Base-by-base conservation (phyloP, 2,888 invertebrate species). In the Mesodorylaimus sp. region DNA sequence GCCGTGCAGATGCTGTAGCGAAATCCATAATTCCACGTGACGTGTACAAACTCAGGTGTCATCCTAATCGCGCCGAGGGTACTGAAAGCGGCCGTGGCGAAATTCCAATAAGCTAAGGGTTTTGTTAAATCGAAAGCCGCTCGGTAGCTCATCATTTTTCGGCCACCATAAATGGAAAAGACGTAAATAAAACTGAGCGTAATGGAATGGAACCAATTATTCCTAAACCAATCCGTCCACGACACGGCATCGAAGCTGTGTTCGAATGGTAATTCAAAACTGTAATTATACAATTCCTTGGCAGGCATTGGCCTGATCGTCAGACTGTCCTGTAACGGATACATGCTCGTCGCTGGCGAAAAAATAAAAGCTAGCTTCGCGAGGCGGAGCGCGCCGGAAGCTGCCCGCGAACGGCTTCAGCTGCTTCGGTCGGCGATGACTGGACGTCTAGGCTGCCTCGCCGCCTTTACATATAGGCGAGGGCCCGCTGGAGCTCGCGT, bases 261-360 rank as follows among this genome's bases (percentile, higher is more conserved):
- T 73, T 95, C 95, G 66, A 93, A 91, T 64, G 85, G 82, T 73
- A 93, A 88, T 66, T 88, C 78, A 70, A 86, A 85, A 42, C 87
- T 84, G 71, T 89, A 88, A 71, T 89, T 89, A 38, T 54, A n/a
- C n/a, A n/a, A n/a, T n/a, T n/a, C n/a, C n/a, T n/a, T n/a, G n/a
- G n/a, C n/a, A n/a, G n/a, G n/a, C n/a, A n/a, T n/a, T n/a, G n/a
- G n/a, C n/a, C n/a, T n/a, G n/a, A n/a, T n/a, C n/a, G n/a, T n/a
- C n/a, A n/a, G n/a, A n/a, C n/a, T n/a, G n/a, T n/a, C n/a, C n/a
- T n/a, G n/a, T n/a, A n/a, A n/a, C n/a, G n/a, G n/a, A n/a, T n/a
- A n/a, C n/a, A n/a, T n/a, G n/a, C n/a, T n/a, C n/a, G n/a, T n/a
- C n/a, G n/a, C n/a, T n/a, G n/a, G n/a, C n/a, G n/a, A n/a, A n/a